A percentile compares a stretch with the other conserved stretches of the same genome.
Conservation (phyloP, 2,888 invertebrate species). For the Tholera decimalis region DNA sequence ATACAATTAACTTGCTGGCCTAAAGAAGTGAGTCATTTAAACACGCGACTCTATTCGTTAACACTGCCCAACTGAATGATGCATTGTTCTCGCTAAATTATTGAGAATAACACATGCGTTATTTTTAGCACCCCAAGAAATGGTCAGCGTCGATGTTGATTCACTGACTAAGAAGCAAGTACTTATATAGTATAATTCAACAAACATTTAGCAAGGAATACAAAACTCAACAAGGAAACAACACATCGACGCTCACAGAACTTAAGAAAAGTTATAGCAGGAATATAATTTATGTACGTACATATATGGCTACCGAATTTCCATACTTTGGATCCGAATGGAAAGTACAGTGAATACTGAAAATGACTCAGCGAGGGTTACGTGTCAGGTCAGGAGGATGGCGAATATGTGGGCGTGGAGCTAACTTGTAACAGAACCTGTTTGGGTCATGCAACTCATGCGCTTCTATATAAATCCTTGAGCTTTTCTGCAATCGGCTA, state of each 20-base stretch:
- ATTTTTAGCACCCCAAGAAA: slow-evolving; percentile 64
- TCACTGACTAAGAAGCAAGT: slow-evolving; percentile 19
- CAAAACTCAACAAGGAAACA: neutral
- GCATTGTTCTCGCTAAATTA: slow-evolving; percentile 76
- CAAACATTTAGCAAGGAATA: neutral
- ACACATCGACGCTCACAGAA: neutral
- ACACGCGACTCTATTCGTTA: slow-evolving; percentile 74
- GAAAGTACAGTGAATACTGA: slow-evolving; percentile 57
- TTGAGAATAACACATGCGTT: slow-evolving; percentile 67
- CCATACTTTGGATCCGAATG: slow-evolving; percentile 30
- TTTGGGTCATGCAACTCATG: slow-evolving; percentile 88
- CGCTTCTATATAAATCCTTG: slow-evolving; percentile 85
- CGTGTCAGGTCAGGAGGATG: slow-evolving; percentile 81
- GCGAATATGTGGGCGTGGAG: slow-evolving; percentile 81
- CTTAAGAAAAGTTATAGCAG: neutral
- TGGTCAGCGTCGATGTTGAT: slow-evolving; percentile 45
- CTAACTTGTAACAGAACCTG: slow-evolving; percentile 85
- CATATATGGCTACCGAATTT: slow-evolving; percentile 22
- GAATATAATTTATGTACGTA: neutral
- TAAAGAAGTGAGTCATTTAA: slow-evolving; percentile 69
- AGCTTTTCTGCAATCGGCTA: slow-evolving; percentile 80
- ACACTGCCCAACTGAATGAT: slow-evolving; percentile 74
- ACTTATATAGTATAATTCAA: slow-evolving; percentile 1
- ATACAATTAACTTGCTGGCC: slow-evolving; percentile 26
- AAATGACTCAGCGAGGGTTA: slow-evolving; percentile 81